These are phyloP conservation scores for Phocides pigmalion DNA, from an alignment of 1,140 invertebrate species.

Conservation along the genomic window DNA sequence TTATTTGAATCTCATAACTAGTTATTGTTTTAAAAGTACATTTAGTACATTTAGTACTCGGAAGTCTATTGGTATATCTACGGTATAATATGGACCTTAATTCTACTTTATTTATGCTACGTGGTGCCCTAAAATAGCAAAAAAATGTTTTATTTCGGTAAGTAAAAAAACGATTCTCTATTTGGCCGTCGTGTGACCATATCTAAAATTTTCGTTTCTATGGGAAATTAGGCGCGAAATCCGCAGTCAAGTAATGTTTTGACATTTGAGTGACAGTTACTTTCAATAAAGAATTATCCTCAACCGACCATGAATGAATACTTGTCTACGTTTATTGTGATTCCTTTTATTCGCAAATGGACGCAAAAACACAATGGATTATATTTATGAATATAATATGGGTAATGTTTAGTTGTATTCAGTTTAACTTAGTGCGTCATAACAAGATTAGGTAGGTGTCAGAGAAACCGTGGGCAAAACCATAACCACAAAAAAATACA, in stretches of 20 bases:
- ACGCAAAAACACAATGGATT: constrained; percentile 36
- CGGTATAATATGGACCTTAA: no score
- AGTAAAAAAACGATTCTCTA: not conserved
- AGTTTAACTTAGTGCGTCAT: constrained; percentile 3
- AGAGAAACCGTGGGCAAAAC: not conserved
- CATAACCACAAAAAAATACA: not conserved
- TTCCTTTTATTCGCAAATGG: constrained; percentile 25
- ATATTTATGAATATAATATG: constrained; percentile 35
- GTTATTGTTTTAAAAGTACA: no score
- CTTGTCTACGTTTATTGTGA: constrained; percentile 24
- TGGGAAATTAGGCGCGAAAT: constrained; percentile 63
- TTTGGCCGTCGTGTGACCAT: constrained; percentile 38
- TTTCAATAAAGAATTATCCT: constrained; percentile 74
- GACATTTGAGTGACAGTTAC: constrained; percentile 78
- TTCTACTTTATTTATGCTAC: no score
- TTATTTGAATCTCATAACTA: no score
- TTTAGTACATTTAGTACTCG: no score
- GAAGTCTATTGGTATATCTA: no score
- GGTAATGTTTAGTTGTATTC: constrained; percentile 14
- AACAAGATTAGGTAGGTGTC: constrained; percentile 1
- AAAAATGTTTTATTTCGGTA: not conserved
- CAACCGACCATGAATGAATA: constrained; percentile 57
- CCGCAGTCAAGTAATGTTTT: constrained; percentile 62
- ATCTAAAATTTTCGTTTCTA: constrained; percentile 55
- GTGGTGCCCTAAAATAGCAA: no score